These are phyloP conservation scores for Littorina saxatilis DNA, from an alignment of 1,140 invertebrate species.

Conservation along the genomic window DNA sequence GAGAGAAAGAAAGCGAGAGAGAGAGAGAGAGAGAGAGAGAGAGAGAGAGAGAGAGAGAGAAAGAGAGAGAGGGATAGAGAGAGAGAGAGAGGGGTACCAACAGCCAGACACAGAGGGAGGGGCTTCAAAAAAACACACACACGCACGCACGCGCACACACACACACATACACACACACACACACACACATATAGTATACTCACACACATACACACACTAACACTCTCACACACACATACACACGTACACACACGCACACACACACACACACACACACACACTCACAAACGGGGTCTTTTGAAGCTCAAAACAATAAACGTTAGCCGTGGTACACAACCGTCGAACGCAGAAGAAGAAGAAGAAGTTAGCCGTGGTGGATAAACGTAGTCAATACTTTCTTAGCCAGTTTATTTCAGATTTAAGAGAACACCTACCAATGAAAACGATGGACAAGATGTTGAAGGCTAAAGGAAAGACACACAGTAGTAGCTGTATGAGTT, in stretches of 20 bases:
- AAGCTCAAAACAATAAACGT: no score
- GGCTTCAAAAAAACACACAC: neutral
- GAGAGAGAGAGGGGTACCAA: neutral
- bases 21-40: neutral
- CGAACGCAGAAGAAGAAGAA: no score
- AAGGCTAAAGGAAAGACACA: neutral
- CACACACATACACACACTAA: neutral
- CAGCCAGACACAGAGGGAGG: neutral
- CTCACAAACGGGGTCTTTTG: neutral
- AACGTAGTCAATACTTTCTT: no score
- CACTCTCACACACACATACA: conserved; percentile 4
- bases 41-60: neutral
- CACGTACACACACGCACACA: conserved; percentile 1
- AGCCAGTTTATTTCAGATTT: no score
- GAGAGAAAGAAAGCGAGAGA: no score
- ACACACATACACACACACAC: conserved; percentile 16
- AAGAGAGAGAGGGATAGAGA: no score
- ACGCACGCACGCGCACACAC: conserved; percentile 2
- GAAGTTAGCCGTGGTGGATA: no score
- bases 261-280: neutral
- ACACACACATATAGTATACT: neutral
- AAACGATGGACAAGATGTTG: conserved; percentile 14
- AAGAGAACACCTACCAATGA: neutral
- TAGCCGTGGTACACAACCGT: no score
- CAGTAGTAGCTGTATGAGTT: conserved; percentile 3